Conservation (phyloP, 2,888 invertebrate species). For the Acleris cristana region DNA sequence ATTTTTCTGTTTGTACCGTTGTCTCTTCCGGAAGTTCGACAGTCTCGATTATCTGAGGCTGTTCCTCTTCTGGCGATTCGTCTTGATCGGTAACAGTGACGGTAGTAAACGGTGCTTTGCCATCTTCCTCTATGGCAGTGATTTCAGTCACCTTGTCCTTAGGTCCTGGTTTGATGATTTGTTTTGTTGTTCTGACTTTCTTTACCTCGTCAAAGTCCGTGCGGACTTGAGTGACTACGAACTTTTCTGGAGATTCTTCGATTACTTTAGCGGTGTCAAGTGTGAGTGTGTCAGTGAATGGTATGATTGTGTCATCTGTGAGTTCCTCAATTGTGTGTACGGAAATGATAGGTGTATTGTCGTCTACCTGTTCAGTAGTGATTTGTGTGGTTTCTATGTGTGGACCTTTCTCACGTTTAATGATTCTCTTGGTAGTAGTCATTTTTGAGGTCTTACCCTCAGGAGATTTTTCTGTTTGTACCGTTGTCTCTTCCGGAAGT, state of each 20-base stretch:
- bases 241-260: slow-evolving; percentile 46
- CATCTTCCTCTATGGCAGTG: slow-evolving; percentile 41
- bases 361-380: slow-evolving; percentile 69
- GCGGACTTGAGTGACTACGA: slow-evolving; percentile 44
- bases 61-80: slow-evolving; percentile 7
- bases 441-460: slow-evolving; percentile 33
- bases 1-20: slow-evolving; percentile 37
- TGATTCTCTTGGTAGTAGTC: slow-evolving; percentile 50
- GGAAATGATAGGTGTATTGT: slow-evolving; percentile 65
- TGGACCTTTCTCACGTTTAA: slow-evolving; percentile 61
- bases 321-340: slow-evolving; percentile 62
- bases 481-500: slow-evolving; percentile 42
- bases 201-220: slow-evolving; percentile 49
- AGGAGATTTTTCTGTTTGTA: slow-evolving; percentile 37
- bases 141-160: slow-evolving; percentile 46
- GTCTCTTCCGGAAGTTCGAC: slow-evolving; percentile 43
- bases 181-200: slow-evolving; percentile 52
- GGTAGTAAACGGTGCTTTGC: slow-evolving; percentile 47
- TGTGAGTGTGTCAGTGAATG: slow-evolving; percentile 49
- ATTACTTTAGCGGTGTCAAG: slow-evolving; percentile 51
- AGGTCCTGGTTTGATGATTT: slow-evolving; percentile 48
- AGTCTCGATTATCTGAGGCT: neutral
- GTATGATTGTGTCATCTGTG: slow-evolving; percentile 60
- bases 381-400: slow-evolving; percentile 56
- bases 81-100: slow-evolving; percentile 42